A percentile compares a stretch with the other conserved stretches of the same genome.
Evolutionary conservation across 2,113 vertebrate species (phyloP).

Genomic region (Pangasianodon gigas): DNA sequence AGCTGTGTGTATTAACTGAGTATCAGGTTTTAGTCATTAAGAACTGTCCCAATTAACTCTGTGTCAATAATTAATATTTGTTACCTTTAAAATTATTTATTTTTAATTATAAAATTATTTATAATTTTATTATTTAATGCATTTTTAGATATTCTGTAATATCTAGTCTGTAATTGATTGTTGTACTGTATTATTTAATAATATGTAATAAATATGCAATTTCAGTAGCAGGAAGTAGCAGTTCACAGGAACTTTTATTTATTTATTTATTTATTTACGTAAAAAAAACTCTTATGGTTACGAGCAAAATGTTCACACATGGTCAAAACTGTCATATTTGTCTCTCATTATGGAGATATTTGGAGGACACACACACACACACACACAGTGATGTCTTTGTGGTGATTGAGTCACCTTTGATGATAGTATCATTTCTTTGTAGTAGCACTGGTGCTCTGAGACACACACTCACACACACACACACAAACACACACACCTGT

Average conservation of each 20-base stretch:
- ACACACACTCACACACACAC: not conserved
- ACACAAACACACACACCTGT: not conserved
- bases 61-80: not conserved
- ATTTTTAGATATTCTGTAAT: not conserved
- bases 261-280: not conserved
- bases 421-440: not conserved
- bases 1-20: not conserved
- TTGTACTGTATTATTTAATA: not conserved
- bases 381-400: not conserved
- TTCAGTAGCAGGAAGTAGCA: not conserved
- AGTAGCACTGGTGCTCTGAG: not conserved
- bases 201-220: not conserved
- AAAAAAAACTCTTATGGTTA: not conserved
- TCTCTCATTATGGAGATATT: not conserved
- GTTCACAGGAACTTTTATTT: not conserved
- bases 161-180: not conserved
- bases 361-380: not conserved
- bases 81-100: too few species aligned
- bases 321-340: not conserved
- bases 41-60: not conserved
- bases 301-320: not conserved
- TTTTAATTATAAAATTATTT: too few species aligned
- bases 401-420: not conserved
- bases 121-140: not conserved
- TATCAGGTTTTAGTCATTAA: not conserved